Evolutionary conservation across 2,888 invertebrate species (phyloP).

Genomic region (Galerucella nymphaeae): DNA sequence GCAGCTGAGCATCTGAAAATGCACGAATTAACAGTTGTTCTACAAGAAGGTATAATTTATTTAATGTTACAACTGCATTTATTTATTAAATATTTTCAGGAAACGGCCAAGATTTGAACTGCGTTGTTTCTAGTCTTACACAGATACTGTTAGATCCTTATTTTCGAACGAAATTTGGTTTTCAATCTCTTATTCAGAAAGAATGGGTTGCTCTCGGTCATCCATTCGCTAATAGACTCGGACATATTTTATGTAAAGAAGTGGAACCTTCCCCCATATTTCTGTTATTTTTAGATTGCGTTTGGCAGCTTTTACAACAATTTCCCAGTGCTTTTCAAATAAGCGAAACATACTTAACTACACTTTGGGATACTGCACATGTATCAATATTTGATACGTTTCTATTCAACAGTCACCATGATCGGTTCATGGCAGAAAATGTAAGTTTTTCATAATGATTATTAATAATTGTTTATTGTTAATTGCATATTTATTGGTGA

Average conservation of each 20-base stretch:
- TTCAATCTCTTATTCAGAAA: slow-evolving; percentile 91
- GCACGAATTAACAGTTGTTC: slow-evolving; percentile 78
- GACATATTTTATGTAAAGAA: slow-evolving; percentile 73
- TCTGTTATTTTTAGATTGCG: slow-evolving; percentile 91
- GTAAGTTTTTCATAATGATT: slow-evolving; percentile 66
- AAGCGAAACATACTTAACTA: slow-evolving; percentile 91
- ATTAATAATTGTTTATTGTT: no score
- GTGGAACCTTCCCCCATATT: slow-evolving; percentile 85
- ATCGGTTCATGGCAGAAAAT: slow-evolving; percentile 75
- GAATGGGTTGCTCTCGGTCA: slow-evolving; percentile 96
- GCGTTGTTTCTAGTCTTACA: slow-evolving; percentile 85
- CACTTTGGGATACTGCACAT: slow-evolving; percentile 90
- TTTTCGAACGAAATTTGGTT: slow-evolving; percentile 85
- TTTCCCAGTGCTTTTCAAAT: slow-evolving; percentile 91
- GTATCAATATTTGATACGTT: slow-evolving; percentile 93
- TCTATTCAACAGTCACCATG: slow-evolving; percentile 87
- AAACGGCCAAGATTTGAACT: slow-evolving; percentile 88
- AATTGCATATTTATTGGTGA: no score
- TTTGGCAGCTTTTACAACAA: slow-evolving; percentile 91
- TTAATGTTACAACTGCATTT: not conserved
- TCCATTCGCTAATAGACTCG: slow-evolving; percentile 73
- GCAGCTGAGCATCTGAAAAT: slow-evolving; percentile 75
- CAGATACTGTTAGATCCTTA: slow-evolving; percentile 89
- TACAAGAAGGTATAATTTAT: slow-evolving; percentile 79
- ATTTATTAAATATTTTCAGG: slow-evolving; percentile 66